These are phyloP conservation scores for Spilarctia lutea DNA, from an alignment of 2,888 invertebrate species.

Conservation along the genomic window DNA sequence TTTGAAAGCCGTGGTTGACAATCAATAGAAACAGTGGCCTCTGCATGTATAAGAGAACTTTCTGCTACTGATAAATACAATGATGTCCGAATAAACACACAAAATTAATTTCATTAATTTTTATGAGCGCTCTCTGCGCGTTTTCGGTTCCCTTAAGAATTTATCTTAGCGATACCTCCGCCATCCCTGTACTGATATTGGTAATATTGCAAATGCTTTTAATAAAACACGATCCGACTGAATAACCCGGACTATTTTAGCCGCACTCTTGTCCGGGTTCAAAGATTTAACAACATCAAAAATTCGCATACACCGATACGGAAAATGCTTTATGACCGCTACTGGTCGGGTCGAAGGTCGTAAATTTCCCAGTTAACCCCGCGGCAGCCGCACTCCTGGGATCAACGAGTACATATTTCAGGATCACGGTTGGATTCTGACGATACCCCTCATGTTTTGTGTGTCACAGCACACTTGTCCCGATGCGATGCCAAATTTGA, in stretches of 20 bases:
- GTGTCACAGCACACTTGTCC: conserved; percentile 57
- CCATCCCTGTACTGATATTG: background rate
- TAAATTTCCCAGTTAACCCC: conserved; percentile 71
- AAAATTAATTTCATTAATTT: too few relatives aligned
- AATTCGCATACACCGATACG: conserved; percentile 65
- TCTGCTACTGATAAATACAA: too few relatives aligned
- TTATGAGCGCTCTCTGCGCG: too few relatives aligned
- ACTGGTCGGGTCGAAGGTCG: conserved; percentile 58
- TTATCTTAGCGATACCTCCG: too few relatives aligned
- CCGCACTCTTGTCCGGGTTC: conserved; percentile 52
- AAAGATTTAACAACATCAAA: conserved; percentile 61
- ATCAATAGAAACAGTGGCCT: too few relatives aligned
- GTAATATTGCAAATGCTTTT: conserved; percentile 9
- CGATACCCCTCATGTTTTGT: conserved; percentile 50
- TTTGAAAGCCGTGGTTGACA: too few relatives aligned
- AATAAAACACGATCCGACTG: conserved; percentile 21
- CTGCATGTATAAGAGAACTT: too few relatives aligned
- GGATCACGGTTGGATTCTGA: conserved; percentile 63
- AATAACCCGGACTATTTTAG: conserved; percentile 24
- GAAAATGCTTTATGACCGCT: conserved; percentile 66
- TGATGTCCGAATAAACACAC: too few relatives aligned
- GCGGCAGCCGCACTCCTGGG: conserved; percentile 46
- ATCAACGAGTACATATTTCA: conserved; percentile 69
- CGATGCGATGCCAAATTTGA: conserved; percentile 53
- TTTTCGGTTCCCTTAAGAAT: too few relatives aligned